Conservation (phyloP, 1,140 invertebrate genomes). For the Ylistrum balloti region DNA sequence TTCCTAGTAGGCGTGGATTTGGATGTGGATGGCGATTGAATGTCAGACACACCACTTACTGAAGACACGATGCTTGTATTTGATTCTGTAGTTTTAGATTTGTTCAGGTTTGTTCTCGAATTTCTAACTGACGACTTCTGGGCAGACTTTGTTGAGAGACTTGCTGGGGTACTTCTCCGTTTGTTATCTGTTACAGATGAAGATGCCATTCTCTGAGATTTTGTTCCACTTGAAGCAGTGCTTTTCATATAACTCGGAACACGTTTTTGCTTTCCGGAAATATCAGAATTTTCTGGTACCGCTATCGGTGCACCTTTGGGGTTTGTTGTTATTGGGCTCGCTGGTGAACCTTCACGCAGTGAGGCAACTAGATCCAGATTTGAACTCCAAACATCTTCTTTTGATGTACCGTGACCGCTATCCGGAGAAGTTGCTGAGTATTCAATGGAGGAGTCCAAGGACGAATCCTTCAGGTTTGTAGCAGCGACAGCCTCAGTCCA, state of each 20-base stretch:
- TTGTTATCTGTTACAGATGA: slow-evolving; percentile 59
- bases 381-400: slow-evolving; percentile 74
- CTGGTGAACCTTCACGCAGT: slow-evolving; percentile 54
- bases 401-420: slow-evolving; percentile 72
- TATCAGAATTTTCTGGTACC: slow-evolving; percentile 57
- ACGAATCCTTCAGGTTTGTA: slow-evolving; percentile 62
- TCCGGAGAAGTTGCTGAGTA: slow-evolving; percentile 71
- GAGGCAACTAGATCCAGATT: slow-evolving; percentile 64
- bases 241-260: slow-evolving; percentile 75
- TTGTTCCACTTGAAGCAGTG: slow-evolving; percentile 66
- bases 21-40: slow-evolving; percentile 46
- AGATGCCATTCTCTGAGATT: slow-evolving; percentile 47
- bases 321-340: slow-evolving; percentile 45
- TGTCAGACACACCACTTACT: slow-evolving; percentile 66
- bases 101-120: slow-evolving; percentile 64
- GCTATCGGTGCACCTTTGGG: slow-evolving; percentile 57
- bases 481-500: slow-evolving; percentile 75
- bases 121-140: slow-evolving; percentile 57
- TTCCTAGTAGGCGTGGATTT: slow-evolving; percentile 56
- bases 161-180: slow-evolving; percentile 60
- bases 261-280: slow-evolving; percentile 60
- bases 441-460: slow-evolving; percentile 68
- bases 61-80: slow-evolving; percentile 69
- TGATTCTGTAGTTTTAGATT: slow-evolving; percentile 65
- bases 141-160: slow-evolving; percentile 50